Percentiles rank a stretch among this genome's conserved stretches.
These are phyloP conservation scores for Amaurobius ferox DNA, from an alignment of 2,888 invertebrate genomes.

Conservation along the genomic window DNA sequence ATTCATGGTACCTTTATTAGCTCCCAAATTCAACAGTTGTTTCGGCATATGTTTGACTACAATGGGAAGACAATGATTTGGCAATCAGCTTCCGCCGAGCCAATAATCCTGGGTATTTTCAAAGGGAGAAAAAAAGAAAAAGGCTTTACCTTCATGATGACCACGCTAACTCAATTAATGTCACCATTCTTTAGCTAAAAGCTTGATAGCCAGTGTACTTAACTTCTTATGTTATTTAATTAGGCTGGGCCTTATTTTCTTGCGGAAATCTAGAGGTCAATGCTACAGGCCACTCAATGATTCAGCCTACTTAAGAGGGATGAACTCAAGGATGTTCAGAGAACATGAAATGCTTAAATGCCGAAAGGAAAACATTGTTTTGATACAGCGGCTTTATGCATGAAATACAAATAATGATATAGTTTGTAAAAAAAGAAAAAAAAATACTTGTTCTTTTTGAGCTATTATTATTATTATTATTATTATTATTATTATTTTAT, in stretches of 20 bases:
- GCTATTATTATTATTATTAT: too few species aligned
- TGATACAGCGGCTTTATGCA: too few species aligned
- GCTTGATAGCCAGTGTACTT: background rate
- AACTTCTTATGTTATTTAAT: background rate
- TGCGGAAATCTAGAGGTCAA: background rate
- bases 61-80: background rate
- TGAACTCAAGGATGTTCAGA: too few species aligned
- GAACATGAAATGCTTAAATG: too few species aligned
- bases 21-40: background rate
- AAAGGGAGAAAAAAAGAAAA: background rate
- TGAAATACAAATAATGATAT: too few species aligned
- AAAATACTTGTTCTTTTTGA: too few species aligned
- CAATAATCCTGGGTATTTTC: background rate
- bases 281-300: too few species aligned
- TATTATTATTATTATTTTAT: too few species aligned
- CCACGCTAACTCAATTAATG: background rate
- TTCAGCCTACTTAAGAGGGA: too few species aligned
- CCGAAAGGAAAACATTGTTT: too few species aligned
- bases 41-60: background rate
- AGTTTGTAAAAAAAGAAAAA: too few species aligned
- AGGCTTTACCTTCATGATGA: background rate
- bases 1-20: too few species aligned
- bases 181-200: background rate
- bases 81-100: background rate
- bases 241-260: background rate